Evolutionary conservation across 1,140 invertebrate species (phyloP).

Genomic region (Listronotus oregonensis): DNA sequence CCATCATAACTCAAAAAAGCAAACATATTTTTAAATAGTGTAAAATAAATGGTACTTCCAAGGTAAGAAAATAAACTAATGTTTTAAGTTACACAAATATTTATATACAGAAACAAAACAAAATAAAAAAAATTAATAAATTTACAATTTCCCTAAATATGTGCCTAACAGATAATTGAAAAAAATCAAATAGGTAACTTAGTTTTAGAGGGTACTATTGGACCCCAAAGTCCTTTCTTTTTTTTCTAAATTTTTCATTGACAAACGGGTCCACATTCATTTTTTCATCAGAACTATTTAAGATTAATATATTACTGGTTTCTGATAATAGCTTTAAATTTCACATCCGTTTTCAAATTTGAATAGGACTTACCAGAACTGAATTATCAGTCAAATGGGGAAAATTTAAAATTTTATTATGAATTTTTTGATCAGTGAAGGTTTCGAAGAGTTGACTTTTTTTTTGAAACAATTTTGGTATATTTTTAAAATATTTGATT

Average conservation of each 20-base stretch:
- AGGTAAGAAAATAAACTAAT: too few relatives aligned
- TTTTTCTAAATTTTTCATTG: conserved; percentile 51
- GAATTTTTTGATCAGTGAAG: not conserved
- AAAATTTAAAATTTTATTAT: conserved; percentile 17
- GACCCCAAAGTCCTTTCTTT: conserved; percentile 47
- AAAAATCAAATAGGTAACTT: conserved; percentile 51
- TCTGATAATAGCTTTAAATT: conserved; percentile 45
- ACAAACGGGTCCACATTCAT: conserved; percentile 55
- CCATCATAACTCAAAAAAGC: too few relatives aligned
- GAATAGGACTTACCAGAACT: conserved; percentile 30
- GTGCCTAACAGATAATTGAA: conserved; percentile 43
- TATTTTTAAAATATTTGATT: conserved; percentile 20
- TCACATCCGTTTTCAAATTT: conserved; percentile 44
- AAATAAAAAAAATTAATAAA: too few relatives aligned
- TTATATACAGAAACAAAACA: too few relatives aligned
- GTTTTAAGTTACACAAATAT: too few relatives aligned
- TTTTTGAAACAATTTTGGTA: conserved; percentile 11
- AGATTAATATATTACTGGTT: conserved; percentile 43
- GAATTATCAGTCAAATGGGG: conserved; percentile 43
- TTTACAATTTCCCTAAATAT: too few relatives aligned
- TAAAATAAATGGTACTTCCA: too few relatives aligned
- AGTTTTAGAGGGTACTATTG: conserved; percentile 40
- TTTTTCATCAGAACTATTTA: conserved; percentile 50
- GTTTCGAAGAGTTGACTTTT: not conserved
- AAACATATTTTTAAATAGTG: too few relatives aligned